phyloP scores from a whole-genome alignment of 2,113 vertebrate species.

The Bettongia penicillata region DNA sequence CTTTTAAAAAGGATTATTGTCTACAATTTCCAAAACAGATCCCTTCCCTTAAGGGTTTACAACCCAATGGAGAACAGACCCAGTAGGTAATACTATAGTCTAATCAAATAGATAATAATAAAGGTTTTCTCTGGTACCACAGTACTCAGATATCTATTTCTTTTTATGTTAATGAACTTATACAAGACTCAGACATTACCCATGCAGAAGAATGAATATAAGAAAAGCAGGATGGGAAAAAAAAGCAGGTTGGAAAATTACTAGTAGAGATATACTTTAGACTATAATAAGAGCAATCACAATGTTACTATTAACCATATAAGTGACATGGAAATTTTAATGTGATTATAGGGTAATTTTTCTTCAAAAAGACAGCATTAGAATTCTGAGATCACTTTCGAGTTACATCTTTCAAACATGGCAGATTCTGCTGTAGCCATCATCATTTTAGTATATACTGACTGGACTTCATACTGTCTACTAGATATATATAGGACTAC shows the following conservation, averaged over 20 bases:
- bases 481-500: conserved; percentile 46
- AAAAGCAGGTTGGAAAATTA: conserved; percentile 45
- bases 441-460: conserved; percentile 50
- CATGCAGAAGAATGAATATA: conserved; percentile 14
- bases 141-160: conserved; percentile 46
- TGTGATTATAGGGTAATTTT: conserved; percentile 44
- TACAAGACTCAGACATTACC: background rate
- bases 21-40: background rate
- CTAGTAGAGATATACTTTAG: conserved; percentile 46
- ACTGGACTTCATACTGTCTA: conserved; percentile 48
- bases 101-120: background rate
- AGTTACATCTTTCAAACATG: conserved; percentile 37
- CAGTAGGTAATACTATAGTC: background rate
- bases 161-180: conserved; percentile 47
- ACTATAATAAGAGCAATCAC: conserved; percentile 53
- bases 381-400: conserved; percentile 35
- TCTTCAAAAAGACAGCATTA: conserved; percentile 41
- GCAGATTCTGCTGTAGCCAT: conserved; percentile 17
- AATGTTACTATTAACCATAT: conserved; percentile 44
- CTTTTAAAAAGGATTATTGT: background rate
- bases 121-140: background rate
- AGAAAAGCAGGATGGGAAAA: conserved; percentile 45
- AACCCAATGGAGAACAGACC: background rate
- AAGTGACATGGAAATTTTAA: conserved; percentile 53
- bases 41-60: background rate